Evolutionary conservation across 2,113 vertebrate species (phyloP).

Genomic region (Actenoides hombroni): DNA sequence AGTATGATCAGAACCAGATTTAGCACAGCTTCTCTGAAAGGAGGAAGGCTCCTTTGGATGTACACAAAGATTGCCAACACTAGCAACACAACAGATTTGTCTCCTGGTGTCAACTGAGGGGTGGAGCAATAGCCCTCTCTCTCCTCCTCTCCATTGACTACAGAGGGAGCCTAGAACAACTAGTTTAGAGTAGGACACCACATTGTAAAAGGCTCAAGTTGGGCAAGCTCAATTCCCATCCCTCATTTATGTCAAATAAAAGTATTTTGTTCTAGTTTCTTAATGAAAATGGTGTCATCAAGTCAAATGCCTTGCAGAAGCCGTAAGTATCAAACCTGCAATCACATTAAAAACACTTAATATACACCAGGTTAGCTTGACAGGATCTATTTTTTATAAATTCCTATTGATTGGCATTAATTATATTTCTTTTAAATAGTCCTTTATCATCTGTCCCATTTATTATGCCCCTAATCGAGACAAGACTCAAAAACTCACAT

Average conservation of each 20-base stretch:
- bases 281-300: background rate
- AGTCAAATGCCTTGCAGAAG: background rate
- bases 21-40: background rate
- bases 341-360: background rate
- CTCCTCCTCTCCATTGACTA: background rate
- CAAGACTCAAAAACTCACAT: background rate
- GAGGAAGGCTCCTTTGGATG: background rate
- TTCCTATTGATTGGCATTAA: background rate
- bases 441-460: background rate
- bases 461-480: background rate
- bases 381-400: background rate
- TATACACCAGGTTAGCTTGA: background rate
- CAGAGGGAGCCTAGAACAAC: background rate
- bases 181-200: background rate
- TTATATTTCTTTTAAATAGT: background rate
- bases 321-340: background rate
- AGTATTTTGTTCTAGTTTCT: background rate
- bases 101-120: fast-evolving
- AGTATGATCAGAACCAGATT: background rate
- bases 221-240: background rate
- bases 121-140: background rate
- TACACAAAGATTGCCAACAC: background rate
- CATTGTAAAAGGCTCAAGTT: background rate
- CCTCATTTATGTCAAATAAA: background rate
- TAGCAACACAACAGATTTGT: background rate